phyloP scores from a whole-genome alignment of 2,888 invertebrate species.

The Amblyteles armatorius region DNA sequence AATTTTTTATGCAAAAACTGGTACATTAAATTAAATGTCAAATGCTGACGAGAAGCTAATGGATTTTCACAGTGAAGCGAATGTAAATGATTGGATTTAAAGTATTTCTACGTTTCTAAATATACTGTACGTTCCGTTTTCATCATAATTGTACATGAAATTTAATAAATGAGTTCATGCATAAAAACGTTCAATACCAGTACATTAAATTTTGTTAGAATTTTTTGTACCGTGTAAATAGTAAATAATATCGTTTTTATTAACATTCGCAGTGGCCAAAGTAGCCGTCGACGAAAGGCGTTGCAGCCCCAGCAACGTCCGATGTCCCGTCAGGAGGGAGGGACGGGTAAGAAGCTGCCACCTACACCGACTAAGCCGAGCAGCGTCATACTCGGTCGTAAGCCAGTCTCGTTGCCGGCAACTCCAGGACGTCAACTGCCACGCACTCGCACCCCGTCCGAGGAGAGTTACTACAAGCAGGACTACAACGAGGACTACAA shows the following conservation, averaged over 20 bases:
- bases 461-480: constrained; percentile 84
- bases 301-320: constrained; percentile 79
- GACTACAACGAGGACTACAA: constrained; percentile 90
- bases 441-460: constrained; percentile 79
- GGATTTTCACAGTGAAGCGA: too few relatives aligned
- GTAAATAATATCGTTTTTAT: constrained; percentile 11
- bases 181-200: too few relatives aligned
- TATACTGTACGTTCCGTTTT: too few relatives aligned
- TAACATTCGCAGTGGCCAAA: constrained; percentile 71
- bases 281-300: constrained; percentile 77
- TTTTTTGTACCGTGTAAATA: background rate
- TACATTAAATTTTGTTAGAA: too few relatives aligned
- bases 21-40: too few relatives aligned
- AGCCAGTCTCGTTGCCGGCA: constrained; percentile 85
- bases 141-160: too few relatives aligned
- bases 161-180: too few relatives aligned
- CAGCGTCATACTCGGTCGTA: constrained; percentile 77
- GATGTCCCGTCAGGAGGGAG: constrained; percentile 79
- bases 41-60: too few relatives aligned
- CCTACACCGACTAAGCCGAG: constrained; percentile 83
- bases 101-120: too few relatives aligned
- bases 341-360: constrained; percentile 82
- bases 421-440: constrained; percentile 87
- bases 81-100: background rate
- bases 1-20: too few relatives aligned